A percentile compares a stretch with the other conserved stretches of the same genome.
These are phyloP conservation scores for Sus scrofa DNA, from an alignment of 2,113 vertebrate species.

Conservation along the genomic window DNA sequence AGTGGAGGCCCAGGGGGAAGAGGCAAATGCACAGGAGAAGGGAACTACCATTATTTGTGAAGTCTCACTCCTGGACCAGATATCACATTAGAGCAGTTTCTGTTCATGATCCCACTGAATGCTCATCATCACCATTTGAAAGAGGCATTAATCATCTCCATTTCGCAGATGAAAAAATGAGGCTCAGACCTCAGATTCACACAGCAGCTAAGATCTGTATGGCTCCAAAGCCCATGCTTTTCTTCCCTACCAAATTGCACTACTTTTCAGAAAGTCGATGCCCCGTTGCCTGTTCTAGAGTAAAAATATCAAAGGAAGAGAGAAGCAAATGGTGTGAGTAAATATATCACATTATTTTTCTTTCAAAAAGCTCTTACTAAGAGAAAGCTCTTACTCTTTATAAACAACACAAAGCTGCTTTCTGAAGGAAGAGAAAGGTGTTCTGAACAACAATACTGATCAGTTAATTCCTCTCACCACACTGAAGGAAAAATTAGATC, in stretches of 20 bases:
- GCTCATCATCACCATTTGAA: neutral
- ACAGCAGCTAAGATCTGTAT: neutral
- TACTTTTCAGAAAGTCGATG: slow-evolving; percentile 4
- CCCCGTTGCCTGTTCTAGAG: neutral
- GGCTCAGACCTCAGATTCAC: slow-evolving; percentile 23
- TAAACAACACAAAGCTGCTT: slow-evolving; percentile 40
- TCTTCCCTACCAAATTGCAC: neutral
- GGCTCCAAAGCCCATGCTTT: neutral
- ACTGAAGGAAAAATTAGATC: slow-evolving; percentile 68
- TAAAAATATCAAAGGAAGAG: slow-evolving; percentile 41
- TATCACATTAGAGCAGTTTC: neutral
- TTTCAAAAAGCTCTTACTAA: slow-evolving; percentile 54
- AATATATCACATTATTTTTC: neutral
- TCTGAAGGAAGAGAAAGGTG: slow-evolving; percentile 38
- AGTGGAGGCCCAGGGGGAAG: neutral
- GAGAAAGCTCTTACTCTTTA: slow-evolving; percentile 38
- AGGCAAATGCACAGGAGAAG: neutral
- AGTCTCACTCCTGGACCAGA: neutral
- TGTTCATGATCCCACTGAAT: neutral
- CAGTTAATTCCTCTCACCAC: slow-evolving; percentile 36
- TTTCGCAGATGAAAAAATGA: slow-evolving; percentile 56
- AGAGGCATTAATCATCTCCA: slow-evolving; percentile 17
- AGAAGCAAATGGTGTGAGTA: slow-evolving; percentile 24
- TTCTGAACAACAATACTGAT: slow-evolving; percentile 70
- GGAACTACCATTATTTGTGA: neutral